A percentile compares a stretch with the other conserved stretches of the same genome.
Conservation (phyloP, 2,113 vertebrate genomes). For the Petaurus breviceps region DNA sequence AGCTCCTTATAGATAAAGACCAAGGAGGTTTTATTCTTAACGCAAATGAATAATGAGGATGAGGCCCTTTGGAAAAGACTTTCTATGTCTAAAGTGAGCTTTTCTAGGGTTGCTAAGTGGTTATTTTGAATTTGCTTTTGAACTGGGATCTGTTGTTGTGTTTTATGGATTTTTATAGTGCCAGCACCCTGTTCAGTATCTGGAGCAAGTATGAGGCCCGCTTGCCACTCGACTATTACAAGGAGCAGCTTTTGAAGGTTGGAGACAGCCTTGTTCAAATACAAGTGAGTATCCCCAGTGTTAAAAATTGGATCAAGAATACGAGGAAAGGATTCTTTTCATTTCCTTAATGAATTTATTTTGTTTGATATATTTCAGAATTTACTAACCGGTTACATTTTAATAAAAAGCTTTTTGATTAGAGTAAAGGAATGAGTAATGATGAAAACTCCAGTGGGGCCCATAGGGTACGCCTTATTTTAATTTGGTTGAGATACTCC, state of each 20-base stretch:
- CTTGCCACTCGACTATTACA: slow-evolving; percentile 89
- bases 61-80: slow-evolving; percentile 1
- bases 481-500: slow-evolving; percentile 30
- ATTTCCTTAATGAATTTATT: background rate
- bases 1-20: background rate
- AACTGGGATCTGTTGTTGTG: slow-evolving; percentile 67
- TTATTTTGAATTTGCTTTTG: slow-evolving; percentile 56
- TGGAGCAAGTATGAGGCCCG: slow-evolving; percentile 92
- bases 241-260: slow-evolving; percentile 89
- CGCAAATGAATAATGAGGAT: background rate
- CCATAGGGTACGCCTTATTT: background rate
- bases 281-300: slow-evolving; percentile 86
- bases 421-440: background rate
- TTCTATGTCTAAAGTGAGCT: background rate
- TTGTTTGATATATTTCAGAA: background rate
- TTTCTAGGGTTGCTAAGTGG: slow-evolving; percentile 16
- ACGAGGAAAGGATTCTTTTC: background rate
- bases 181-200: slow-evolving; percentile 89
- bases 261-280: slow-evolving; percentile 90
- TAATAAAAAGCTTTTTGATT: slow-evolving; percentile 24
- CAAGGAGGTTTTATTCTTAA: background rate
- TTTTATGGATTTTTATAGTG: slow-evolving; percentile 82
- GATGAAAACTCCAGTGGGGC: slow-evolving; percentile 5
- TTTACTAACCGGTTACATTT: slow-evolving; percentile 2
- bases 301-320: slow-evolving; percentile 18